Conservation (phyloP, 2,888 invertebrate genomes). For the Megamerina dolium region DNA sequence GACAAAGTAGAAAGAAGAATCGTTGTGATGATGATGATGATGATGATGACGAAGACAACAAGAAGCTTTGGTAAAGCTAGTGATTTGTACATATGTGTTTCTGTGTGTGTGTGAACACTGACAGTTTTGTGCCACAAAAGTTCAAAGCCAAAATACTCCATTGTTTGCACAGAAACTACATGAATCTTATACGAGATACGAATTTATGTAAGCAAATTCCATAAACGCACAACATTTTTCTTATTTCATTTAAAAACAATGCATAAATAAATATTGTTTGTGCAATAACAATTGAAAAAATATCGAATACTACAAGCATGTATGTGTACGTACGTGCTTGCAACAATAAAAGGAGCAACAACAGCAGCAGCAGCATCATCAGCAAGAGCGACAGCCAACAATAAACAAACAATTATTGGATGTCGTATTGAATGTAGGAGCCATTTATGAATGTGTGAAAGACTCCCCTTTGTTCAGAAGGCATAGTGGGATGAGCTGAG, state of each 20-base stretch:
- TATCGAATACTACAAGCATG: not conserved
- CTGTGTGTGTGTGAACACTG: too few species aligned
- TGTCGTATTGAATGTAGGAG: constrained; percentile 23
- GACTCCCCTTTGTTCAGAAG: constrained; percentile 4
- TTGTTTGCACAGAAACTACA: constrained; percentile 5
- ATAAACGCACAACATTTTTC: constrained; percentile 13
- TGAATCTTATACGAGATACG: not conserved
- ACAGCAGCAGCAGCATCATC: constrained; percentile 15
- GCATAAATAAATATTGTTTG: constrained; percentile 20
- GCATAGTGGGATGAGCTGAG: not conserved
- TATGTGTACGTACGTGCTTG: too few species aligned
- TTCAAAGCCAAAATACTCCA: constrained; percentile 10
- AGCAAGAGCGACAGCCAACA: constrained; percentile 20
- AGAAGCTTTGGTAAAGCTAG: too few species aligned
- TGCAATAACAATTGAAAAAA: constrained; percentile 3
- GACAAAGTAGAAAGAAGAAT: not conserved
- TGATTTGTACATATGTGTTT: too few species aligned
- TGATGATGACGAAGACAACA: too few species aligned
- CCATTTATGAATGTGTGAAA: constrained; percentile 14
- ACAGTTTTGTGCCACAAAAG: constrained; percentile 4
- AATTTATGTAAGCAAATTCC: not conserved
- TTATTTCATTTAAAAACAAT: constrained; percentile 5
- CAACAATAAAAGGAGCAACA: constrained; percentile 7
- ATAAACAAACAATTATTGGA: constrained; percentile 45
- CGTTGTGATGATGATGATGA: too few species aligned